A percentile compares a stretch with the other conserved stretches of the same genome.
Evolutionary conservation across 2,113 vertebrate species (phyloP).

Genomic region (Irena cyanogastra): DNA sequence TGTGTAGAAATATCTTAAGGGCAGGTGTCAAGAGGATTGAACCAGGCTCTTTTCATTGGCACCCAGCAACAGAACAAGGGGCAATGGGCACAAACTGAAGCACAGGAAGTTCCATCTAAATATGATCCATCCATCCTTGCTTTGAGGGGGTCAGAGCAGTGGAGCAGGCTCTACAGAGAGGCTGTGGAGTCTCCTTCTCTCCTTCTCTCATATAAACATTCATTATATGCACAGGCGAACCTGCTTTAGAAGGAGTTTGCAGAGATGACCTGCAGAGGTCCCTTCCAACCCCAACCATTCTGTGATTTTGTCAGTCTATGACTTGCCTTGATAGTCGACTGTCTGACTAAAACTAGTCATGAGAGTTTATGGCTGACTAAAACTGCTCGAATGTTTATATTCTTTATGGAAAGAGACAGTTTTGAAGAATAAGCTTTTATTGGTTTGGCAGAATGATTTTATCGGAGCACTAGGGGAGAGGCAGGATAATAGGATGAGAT

Average conservation of each 20-base stretch:
- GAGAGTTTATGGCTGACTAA: neutral
- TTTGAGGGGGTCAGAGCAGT: neutral
- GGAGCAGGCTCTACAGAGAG: neutral
- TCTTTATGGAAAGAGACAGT: neutral
- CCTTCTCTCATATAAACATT: no score
- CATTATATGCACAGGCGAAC: neutral
- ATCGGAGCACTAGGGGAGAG: neutral
- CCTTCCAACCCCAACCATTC: neutral
- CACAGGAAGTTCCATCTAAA: neutral
- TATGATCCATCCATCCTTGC: neutral
- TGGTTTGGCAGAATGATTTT: slow-evolving; percentile 1
- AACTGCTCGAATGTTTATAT: neutral
- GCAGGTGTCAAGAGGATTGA: neutral
- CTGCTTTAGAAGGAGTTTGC: neutral
- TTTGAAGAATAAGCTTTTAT: slow-evolving; percentile 1
- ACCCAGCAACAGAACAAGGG: neutral
- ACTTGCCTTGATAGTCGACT: neutral
- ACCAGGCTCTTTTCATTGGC: neutral
- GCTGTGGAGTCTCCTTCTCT: neutral
- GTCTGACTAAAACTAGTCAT: neutral
- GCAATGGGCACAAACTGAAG: neutral
- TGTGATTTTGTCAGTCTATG: neutral
- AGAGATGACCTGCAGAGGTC: neutral
- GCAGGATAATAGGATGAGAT: neutral
- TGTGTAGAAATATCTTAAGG: neutral